These are phyloP conservation scores for Subacronicta megacephala DNA, from an alignment of 2,888 invertebrate genomes.

Conservation along the genomic window DNA sequence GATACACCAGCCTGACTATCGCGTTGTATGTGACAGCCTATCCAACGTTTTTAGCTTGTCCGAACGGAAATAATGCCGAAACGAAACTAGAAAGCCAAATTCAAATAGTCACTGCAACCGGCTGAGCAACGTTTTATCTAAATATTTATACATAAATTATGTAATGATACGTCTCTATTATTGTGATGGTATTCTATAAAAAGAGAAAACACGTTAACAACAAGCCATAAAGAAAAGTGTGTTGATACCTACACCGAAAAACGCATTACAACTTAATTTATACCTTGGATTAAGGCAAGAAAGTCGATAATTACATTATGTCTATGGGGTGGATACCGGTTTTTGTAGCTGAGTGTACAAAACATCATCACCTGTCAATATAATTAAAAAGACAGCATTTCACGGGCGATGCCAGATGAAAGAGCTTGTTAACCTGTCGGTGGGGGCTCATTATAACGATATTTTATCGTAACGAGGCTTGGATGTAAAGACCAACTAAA, in stretches of 20 bases:
- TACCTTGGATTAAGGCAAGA: conserved; percentile 11
- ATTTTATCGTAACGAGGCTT: conserved; percentile 75
- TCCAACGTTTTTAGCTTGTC: conserved; percentile 27
- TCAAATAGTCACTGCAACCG: conserved; percentile 18
- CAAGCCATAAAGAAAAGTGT: conserved; percentile 42
- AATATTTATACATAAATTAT: conserved; percentile 51
- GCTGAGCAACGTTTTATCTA: conserved; percentile 21
- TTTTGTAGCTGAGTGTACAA: conserved; percentile 42
- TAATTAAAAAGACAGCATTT: conserved; percentile 77
- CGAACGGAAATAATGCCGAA: conserved; percentile 18
- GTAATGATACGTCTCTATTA: conserved; percentile 50
- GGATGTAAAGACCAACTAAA: conserved; percentile 57
- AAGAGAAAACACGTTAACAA: conserved; percentile 52
- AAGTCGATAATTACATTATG: conserved; percentile 13
- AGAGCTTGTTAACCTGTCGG: conserved; percentile 78
- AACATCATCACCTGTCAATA: conserved; percentile 77
- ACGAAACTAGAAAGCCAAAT: conserved; percentile 31
- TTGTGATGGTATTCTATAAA: conserved; percentile 53
- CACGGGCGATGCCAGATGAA: conserved; percentile 73
- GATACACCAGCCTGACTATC: conserved; percentile 1
- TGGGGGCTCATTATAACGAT: conserved; percentile 75
- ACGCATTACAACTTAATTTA: not conserved
- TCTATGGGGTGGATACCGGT: conserved; percentile 3
- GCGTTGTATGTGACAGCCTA: conserved; percentile 10
- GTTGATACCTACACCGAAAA: conserved; percentile 18